Percentiles rank a stretch among this genome's conserved stretches.
These are phyloP conservation scores for Knipowitschia caucasica DNA, from an alignment of 2,797 vertebrate species.

Conservation along the genomic window DNA sequence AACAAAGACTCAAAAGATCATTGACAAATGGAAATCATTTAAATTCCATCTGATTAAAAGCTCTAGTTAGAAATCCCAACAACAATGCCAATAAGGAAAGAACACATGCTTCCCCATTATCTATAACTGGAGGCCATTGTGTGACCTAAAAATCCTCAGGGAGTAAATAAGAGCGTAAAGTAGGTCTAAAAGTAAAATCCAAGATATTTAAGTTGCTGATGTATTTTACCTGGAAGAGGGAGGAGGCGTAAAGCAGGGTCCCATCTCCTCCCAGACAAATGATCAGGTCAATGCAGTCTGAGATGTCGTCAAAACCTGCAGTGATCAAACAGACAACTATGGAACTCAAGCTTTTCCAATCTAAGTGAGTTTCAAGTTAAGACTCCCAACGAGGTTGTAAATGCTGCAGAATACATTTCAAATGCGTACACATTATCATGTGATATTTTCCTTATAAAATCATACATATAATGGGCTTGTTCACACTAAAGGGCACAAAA, in stretches of 20 bases:
- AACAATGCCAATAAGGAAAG: too few species aligned
- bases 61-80: neutral
- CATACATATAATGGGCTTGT: too few species aligned
- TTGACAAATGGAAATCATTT: too few species aligned
- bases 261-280: conserved; percentile 83
- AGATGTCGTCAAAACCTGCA: conserved; percentile 80
- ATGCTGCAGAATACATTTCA: too few species aligned
- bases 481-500: too few species aligned
- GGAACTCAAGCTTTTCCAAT: too few species aligned
- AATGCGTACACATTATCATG: too few species aligned
- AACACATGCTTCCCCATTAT: too few species aligned
- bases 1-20: too few species aligned
- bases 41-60: neutral
- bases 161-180: neutral
- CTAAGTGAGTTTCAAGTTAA: too few species aligned
- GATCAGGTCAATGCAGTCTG: conserved; percentile 80
- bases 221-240: conserved; percentile 77
- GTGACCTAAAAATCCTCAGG: neutral
- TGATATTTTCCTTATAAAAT: too few species aligned
- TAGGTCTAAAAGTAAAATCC: neutral
- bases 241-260: conserved; percentile 81
- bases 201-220: neutral
- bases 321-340: conserved; percentile 4
- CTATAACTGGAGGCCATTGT: neutral
- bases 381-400: too few species aligned